phyloP scores from a whole-genome alignment of 2,113 vertebrate genomes.

The Morone saxatilis region DNA sequence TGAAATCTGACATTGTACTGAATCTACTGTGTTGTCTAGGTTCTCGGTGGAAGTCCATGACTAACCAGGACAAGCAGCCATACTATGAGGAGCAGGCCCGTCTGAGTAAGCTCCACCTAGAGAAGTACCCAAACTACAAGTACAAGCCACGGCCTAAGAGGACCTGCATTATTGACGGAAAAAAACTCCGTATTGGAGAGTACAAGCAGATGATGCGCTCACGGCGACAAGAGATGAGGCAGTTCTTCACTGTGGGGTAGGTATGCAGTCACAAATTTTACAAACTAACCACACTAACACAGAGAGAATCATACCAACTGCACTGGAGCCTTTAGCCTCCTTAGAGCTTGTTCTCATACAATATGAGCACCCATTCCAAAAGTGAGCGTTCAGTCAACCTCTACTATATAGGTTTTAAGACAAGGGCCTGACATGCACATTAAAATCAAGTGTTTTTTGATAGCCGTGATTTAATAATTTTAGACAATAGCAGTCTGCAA shows the following conservation, averaged over 20 bases:
- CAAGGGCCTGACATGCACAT: constrained; percentile 16
- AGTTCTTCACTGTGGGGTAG: constrained; percentile 99
- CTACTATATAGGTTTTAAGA: constrained; percentile 27
- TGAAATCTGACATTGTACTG: background rate
- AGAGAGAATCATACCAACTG: background rate
- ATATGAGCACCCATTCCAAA: constrained; percentile 32
- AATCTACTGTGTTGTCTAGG: constrained; percentile 78
- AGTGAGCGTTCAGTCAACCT: constrained; percentile 14
- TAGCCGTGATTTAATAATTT: constrained; percentile 69
- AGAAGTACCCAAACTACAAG: constrained; percentile 99
- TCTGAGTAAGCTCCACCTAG: constrained; percentile 98
- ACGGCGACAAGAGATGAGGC: constrained; percentile 98
- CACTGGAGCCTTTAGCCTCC: background rate
- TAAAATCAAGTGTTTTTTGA: constrained; percentile 55
- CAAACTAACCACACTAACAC: background rate
- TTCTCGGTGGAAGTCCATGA: constrained; percentile 99
- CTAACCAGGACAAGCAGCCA: constrained; percentile 99
- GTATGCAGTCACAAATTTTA: constrained; percentile 63
- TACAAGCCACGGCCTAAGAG: constrained; percentile 99
- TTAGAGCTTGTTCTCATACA: background rate
- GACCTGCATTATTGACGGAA: constrained; percentile 99
- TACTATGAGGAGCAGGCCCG: constrained; percentile 99
- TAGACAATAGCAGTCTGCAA: constrained; percentile 70
- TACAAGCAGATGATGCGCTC: constrained; percentile 99
- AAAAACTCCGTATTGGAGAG: constrained; percentile 97